Percentiles rank a stretch among this genome's conserved stretches.
Conservation (phyloP, 2,113 vertebrate genomes). For the Epinephelus fuscoguttatus region DNA sequence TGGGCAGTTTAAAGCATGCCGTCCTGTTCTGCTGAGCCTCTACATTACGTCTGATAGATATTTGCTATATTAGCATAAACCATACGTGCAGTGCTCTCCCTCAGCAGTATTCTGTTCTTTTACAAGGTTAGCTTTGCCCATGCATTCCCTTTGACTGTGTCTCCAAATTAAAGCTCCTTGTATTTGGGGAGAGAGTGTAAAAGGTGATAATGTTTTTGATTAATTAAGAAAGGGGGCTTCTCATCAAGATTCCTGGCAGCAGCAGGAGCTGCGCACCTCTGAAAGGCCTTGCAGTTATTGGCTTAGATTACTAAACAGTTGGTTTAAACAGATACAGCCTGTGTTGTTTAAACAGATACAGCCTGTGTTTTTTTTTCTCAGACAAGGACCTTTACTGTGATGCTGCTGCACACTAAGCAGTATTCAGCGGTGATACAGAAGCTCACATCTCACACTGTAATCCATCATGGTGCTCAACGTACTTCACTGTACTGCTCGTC, state of each 20-base stretch:
- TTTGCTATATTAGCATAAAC: constrained; percentile 67
- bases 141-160: constrained; percentile 6
- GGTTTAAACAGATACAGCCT: constrained; percentile 50
- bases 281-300: constrained; percentile 46
- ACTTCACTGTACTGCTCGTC: constrained; percentile 23
- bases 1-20: constrained; percentile 18
- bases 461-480: constrained; percentile 42
- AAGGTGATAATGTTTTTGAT: constrained; percentile 32
- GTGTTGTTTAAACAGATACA: too few species aligned
- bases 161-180: constrained; percentile 18
- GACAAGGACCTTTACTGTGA: constrained; percentile 42
- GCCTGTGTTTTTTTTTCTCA: constrained; percentile 8
- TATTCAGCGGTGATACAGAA: constrained; percentile 42
- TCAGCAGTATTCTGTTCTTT: constrained; percentile 44
- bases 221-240: constrained; percentile 28
- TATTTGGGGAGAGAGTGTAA: constrained; percentile 25
- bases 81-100: constrained; percentile 2
- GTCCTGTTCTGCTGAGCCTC: constrained; percentile 56
- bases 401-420: constrained; percentile 41
- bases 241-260: constrained; percentile 63
- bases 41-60: constrained; percentile 41
- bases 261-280: constrained; percentile 27
- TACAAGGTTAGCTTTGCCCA: constrained; percentile 46
- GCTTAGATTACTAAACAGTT: constrained; percentile 53
- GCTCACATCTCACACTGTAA: constrained; percentile 60